Base-by-base conservation (phyloP, 2,888 invertebrate species). In the Melipona bicolor region DNA sequence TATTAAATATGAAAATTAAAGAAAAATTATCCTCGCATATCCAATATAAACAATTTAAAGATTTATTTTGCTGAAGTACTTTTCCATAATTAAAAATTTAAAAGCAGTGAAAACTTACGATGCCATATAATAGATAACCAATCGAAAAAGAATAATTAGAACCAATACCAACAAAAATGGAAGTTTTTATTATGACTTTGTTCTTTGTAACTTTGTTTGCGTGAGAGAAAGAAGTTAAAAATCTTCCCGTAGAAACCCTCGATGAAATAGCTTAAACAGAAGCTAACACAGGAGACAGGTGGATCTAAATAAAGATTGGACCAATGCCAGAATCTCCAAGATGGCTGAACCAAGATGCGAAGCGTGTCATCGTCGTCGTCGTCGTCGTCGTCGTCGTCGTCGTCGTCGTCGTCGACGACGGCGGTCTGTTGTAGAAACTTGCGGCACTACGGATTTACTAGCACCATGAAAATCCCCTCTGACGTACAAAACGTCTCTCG, bases 261-360 rank as follows among this genome's bases (percentile, higher is more conserved):
- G 79, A 74, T 75, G 77, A 84, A 77, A 82, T 80, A 83, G 71
- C 76, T 82, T 78, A 83, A 86, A 81, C 77, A 87, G 89, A 87
- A 90, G 90, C 91, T 93, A 92, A 94, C 94, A 93, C 92, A 92
- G 87, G 92, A 92, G 94, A 94, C 94, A 94, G 94, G 94, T 94
- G 94, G 94, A 92, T 94, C 94, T 94, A 94, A 94, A 94, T 94
- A 93, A 94, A 94, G 94, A 93, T 92, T 94, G 94, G 94, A 94
- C 92, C 92, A 89, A 88, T 91, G 94, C 94, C 94, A 94, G 91
- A 86, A 84, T 80, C 87, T 78, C 79, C 91, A 94, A 93, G 89
- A 93, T 93, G 93, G 93, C 92, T 88, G 93, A 67, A 72, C n/a
- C 73, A 80, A 81, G 83, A 81, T 79, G 73, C 81, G 73, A 74